Percentiles rank a stretch among this genome's conserved stretches.
Conservation (phyloP, 2,888 invertebrate genomes). For the Thereva unica region DNA sequence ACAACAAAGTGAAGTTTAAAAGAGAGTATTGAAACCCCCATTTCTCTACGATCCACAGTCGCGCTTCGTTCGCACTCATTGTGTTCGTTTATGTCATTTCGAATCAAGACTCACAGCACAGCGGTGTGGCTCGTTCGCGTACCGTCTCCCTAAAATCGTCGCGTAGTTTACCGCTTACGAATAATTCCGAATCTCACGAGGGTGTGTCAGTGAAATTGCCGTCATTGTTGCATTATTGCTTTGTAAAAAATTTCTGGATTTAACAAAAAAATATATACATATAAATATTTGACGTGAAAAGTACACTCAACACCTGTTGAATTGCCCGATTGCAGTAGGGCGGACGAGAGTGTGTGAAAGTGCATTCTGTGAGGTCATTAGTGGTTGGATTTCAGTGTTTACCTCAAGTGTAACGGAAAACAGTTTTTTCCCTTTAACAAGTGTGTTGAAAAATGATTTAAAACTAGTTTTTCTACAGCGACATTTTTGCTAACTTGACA, state of each 20-base stretch:
- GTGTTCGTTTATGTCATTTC: conserved; percentile 11
- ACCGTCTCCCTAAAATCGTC: too few relatives aligned
- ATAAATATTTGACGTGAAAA: not conserved
- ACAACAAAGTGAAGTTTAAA: too few relatives aligned
- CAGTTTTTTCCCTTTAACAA: conserved; percentile 9
- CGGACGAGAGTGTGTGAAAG: conserved; percentile 3
- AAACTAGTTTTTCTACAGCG: conserved; percentile 13
- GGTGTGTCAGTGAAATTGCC: conserved; percentile 19
- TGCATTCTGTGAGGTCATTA: conserved; percentile 8
- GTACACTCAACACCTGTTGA: conserved; percentile 18
- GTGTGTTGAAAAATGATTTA: conserved; percentile 27
- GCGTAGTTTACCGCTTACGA: too few relatives aligned
- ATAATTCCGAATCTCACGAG: not conserved
- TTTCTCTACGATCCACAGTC: too few relatives aligned
- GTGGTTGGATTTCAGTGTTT: not conserved
- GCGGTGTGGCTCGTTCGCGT: too few relatives aligned
- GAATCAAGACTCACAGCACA: not conserved
- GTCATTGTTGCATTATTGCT: not conserved
- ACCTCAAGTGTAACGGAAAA: conserved; percentile 1
- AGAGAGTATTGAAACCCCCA: too few relatives aligned
- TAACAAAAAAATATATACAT: not conserved
- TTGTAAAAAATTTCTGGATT: not conserved
- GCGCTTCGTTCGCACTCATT: not conserved
- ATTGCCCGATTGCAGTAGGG: not conserved
- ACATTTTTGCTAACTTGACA: conserved; percentile 11